phyloP scores from a whole-genome alignment of 2,113 vertebrate genomes.

The Emydocephalus ijimae region DNA sequence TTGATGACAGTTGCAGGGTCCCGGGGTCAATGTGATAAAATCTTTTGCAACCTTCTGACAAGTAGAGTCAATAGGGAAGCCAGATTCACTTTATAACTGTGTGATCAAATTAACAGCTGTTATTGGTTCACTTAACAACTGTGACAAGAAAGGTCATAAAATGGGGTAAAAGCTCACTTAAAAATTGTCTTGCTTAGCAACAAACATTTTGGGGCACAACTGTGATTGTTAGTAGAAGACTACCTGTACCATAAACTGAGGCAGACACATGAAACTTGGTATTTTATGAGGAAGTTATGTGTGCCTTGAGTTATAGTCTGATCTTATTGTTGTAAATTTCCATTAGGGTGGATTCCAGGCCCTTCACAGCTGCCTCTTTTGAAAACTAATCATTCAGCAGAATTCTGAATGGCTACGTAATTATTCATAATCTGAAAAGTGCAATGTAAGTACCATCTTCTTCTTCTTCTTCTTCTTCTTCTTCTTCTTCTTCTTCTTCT shows the following conservation, averaged over 20 bases:
- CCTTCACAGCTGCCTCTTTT: not conserved
- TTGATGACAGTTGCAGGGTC: too few species aligned
- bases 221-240: too few species aligned
- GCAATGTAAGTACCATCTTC: not conserved
- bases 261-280: not conserved
- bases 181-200: not conserved
- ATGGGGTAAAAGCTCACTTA: not conserved
- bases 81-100: not conserved
- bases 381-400: not conserved
- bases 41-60: too few species aligned
- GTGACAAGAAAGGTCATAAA: not conserved
- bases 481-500: too few species aligned
- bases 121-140: not conserved
- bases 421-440: not conserved
- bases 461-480: too few species aligned
- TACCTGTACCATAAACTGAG: not conserved
- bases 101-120: not conserved
- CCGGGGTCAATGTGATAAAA: too few species aligned
- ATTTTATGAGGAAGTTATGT: not conserved
- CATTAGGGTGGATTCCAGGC: not conserved
- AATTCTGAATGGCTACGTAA: not conserved
- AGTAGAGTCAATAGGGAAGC: too few species aligned
- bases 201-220: not conserved
- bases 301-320: not conserved
- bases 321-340: not conserved